Conservation (phyloP, 1,140 invertebrate species). For the Thrips palmi region DNA sequence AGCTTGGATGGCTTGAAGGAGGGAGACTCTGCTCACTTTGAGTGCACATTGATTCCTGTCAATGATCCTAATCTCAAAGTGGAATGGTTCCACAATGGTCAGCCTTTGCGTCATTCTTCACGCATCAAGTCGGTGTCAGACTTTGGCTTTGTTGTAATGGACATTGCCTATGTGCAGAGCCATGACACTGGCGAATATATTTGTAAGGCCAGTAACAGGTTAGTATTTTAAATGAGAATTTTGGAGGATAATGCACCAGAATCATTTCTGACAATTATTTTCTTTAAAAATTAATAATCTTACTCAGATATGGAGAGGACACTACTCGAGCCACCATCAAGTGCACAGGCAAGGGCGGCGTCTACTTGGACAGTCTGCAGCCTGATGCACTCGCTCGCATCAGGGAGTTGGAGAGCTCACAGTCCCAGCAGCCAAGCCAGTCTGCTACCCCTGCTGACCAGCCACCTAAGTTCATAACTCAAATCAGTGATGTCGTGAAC, state of each 20-base stretch:
- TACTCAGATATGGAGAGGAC: slow-evolving; percentile 58
- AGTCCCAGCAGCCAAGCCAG: slow-evolving; percentile 36
- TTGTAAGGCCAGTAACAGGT: slow-evolving; percentile 72
- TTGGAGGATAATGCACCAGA: neutral
- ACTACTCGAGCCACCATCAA: slow-evolving; percentile 63
- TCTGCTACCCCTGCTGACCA: slow-evolving; percentile 44
- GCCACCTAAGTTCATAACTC: slow-evolving; percentile 78
- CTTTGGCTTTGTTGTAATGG: slow-evolving; percentile 89
- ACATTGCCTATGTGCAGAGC: slow-evolving; percentile 83
- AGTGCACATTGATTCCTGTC: slow-evolving; percentile 79
- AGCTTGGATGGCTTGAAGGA: slow-evolving; percentile 72
- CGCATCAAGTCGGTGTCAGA: slow-evolving; percentile 88
- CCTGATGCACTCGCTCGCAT: slow-evolving; percentile 84
- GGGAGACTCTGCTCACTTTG: slow-evolving; percentile 81
- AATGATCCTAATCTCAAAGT: slow-evolving; percentile 85
- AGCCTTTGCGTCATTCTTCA: slow-evolving; percentile 69
- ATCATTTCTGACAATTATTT: too few relatives aligned
- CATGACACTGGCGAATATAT: slow-evolving; percentile 88
- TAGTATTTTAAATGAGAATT: slow-evolving; percentile 20
- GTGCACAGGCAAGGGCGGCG: slow-evolving; percentile 68
- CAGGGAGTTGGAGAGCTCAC: slow-evolving; percentile 51
- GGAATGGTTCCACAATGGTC: slow-evolving; percentile 90
- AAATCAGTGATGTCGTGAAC: slow-evolving; percentile 61
- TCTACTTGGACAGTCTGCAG: slow-evolving; percentile 84
- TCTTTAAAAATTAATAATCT: slow-evolving; percentile 8